Base-by-base conservation (phyloP, 2,113 vertebrate genomes). In the Engystomops pustulosus region DNA sequence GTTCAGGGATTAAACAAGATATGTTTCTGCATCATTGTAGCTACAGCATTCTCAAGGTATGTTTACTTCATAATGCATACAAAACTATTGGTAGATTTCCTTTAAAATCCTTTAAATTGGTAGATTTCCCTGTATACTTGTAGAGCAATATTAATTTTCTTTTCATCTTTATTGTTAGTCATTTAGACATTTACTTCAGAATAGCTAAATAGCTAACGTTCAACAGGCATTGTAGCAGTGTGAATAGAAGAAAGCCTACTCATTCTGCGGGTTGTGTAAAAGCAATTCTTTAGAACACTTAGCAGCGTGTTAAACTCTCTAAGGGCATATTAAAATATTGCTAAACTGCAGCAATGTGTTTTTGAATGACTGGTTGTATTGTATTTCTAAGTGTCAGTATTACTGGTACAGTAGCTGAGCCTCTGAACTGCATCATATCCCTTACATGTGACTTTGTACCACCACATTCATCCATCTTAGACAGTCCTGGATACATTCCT, bases 381-480 rank as follows among this genome's bases (percentile, higher is more conserved):
- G 51, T 41, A 44, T 86, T 77, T 77, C 17, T 80, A 85, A 58
- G 6, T 69, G 9, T 34, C n/a, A n/a, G n/a, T n/a, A n/a, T n/a
- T n/a, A n/a, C n/a, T n/a, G n/a, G n/a, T n/a, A n/a, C n/a, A n/a
- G n/a, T n/a, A n/a, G n/a, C n/a, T n/a, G n/a, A 11, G 3, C 84
- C 86, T 78, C 3, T 86, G 53, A 88, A 36, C 1, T 70, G 80
- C 78, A 38, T 27, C 1, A 20, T 36, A 86, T 9, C n/a, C 0
- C 41, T 49, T 41, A 77, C 68, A 72, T 27, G 60, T 68, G 18
- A 12, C 15, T 62, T 30, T 62, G 44, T 45, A 76, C 80, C 65
- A 75, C 32, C 79, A 65, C 60, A 34, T 58, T 69, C 69, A 76
- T 76, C 60, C 15, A 25, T 74, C 58, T 68, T 82, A 83, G n/a